Conservation (phyloP, 2,113 vertebrate genomes). For the Columba livia region DNA sequence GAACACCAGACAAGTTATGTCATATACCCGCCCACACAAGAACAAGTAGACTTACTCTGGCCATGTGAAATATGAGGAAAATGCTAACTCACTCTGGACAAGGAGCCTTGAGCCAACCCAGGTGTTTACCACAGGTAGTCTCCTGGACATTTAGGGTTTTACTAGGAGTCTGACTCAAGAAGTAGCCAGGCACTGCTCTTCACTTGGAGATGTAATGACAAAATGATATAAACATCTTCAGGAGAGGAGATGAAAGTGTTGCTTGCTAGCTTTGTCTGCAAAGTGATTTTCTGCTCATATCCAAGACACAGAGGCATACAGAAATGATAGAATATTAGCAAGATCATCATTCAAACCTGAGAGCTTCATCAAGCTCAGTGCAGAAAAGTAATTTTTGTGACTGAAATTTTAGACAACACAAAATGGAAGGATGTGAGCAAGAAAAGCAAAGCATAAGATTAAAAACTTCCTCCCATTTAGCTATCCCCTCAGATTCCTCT, state of each 20-base stretch:
- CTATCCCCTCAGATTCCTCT: neutral
- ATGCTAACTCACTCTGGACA: neutral
- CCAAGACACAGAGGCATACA: neutral
- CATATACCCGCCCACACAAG: neutral
- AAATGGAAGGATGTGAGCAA: neutral
- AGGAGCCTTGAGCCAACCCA: neutral
- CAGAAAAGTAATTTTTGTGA: neutral
- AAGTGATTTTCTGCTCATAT: neutral
- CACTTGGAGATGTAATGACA: neutral
- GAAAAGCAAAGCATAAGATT: neutral
- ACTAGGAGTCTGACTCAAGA: neutral
- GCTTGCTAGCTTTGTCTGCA: neutral
- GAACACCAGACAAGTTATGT: neutral
- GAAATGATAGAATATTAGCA: neutral
- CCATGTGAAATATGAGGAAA: neutral
- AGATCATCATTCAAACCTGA: neutral
- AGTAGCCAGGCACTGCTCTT: neutral
- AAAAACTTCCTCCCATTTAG: neutral
- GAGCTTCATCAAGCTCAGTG: neutral
- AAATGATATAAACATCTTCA: neutral
- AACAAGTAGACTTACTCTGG: neutral
- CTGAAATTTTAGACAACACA: neutral
- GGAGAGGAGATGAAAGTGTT: neutral
- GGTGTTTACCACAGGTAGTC: neutral
- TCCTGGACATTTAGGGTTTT: neutral